A percentile compares a stretch with the other conserved stretches of the same genome.
phyloP scores from a whole-genome alignment of 1,140 invertebrate genomes.

The Physella acuta region DNA sequence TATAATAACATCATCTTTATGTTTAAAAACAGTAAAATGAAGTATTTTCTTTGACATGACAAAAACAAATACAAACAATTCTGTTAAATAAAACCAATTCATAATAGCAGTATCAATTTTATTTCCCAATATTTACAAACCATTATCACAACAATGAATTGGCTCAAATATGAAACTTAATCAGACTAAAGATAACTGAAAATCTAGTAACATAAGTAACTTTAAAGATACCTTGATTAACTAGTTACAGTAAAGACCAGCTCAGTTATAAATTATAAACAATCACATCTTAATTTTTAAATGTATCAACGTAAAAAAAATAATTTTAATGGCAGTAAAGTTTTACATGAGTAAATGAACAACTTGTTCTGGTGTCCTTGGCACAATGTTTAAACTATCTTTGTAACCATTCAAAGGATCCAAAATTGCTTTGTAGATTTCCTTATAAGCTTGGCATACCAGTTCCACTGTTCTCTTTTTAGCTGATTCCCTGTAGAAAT shows the following conservation, averaged over 20 bases:
- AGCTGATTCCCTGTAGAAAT: constrained; percentile 70
- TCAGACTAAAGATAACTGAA: too few relatives aligned
- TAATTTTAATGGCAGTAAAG: neutral
- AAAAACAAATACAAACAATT: too few relatives aligned
- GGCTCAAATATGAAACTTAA: too few relatives aligned
- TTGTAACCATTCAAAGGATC: constrained; percentile 77
- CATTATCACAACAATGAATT: too few relatives aligned
- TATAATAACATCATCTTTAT: too few relatives aligned
- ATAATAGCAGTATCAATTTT: too few relatives aligned
- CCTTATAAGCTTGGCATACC: constrained; percentile 83
- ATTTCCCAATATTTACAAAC: too few relatives aligned
- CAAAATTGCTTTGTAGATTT: constrained; percentile 79
- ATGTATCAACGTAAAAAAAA: neutral
- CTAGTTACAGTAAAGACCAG: neutral
- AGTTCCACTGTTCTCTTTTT: constrained; percentile 82
- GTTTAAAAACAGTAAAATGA: too few relatives aligned
- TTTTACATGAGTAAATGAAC: constrained; percentile 60
- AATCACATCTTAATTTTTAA: neutral
- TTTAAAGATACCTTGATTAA: neutral
- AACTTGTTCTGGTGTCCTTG: constrained; percentile 77
- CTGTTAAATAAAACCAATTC: too few relatives aligned
- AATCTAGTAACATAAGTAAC: neutral
- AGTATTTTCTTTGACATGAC: too few relatives aligned
- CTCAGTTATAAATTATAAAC: neutral
- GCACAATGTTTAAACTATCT: constrained; percentile 72